Percentiles rank a stretch among this genome's conserved stretches.
Conservation (phyloP, 2,797 vertebrate species). For the Merluccius polli region DNA sequence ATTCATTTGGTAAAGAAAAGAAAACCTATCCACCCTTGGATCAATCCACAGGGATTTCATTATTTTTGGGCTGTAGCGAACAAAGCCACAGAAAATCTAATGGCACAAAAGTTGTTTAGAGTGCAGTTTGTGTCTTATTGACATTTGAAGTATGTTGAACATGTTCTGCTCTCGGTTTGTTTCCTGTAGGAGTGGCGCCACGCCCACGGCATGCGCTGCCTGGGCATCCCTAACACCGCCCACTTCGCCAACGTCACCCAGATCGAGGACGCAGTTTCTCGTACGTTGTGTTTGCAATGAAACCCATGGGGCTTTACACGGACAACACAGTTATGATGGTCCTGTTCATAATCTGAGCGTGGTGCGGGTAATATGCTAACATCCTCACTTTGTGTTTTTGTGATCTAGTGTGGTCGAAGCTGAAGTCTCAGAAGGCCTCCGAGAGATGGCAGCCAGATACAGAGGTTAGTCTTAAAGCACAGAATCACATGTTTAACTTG, state of each 20-base stretch:
- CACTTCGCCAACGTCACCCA: slow-evolving; percentile 98
- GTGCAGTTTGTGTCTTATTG: neutral
- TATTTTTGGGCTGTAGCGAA: neutral
- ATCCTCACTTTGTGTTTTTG: slow-evolving; percentile 18
- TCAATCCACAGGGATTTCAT: neutral
- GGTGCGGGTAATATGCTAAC: neutral
- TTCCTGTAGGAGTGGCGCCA: slow-evolving; percentile 95
- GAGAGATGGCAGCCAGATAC: slow-evolving; percentile 98
- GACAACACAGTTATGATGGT: neutral
- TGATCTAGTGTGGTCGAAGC: slow-evolving; percentile 89
- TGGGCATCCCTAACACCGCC: slow-evolving; percentile 96
- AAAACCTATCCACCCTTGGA: neutral
- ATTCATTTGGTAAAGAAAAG: neutral
- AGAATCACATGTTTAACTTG: neutral
- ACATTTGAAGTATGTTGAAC: neutral
- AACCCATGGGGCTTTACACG: neutral
- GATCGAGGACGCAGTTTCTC: slow-evolving; percentile 93
- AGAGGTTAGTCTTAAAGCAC: slow-evolving; percentile 72
- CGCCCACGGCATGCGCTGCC: slow-evolving; percentile 93
- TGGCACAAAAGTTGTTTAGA: neutral
- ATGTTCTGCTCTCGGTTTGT: slow-evolving; percentile 33
- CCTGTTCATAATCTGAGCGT: neutral
- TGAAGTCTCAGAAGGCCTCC: slow-evolving; percentile 93
- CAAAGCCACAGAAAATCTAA: neutral
- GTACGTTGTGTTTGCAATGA: slow-evolving; percentile 71